phyloP scores from a whole-genome alignment of 2,888 invertebrate species.

The Lasioglossum leucozonium region DNA sequence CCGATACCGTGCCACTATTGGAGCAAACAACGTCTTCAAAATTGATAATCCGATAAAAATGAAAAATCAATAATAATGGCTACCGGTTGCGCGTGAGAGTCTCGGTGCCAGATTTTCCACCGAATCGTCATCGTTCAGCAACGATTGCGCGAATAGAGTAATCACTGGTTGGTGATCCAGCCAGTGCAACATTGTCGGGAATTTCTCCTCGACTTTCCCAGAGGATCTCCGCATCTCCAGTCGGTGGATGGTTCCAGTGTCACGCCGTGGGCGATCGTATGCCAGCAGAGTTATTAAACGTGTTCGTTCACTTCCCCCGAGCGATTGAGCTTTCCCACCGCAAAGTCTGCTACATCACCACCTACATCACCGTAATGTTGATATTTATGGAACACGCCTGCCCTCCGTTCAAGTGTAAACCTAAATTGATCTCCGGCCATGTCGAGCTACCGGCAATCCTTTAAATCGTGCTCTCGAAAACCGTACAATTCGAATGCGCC shows the following conservation, averaged over 20 bases:
- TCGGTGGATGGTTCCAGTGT: conserved; percentile 60
- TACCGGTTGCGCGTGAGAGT: not conserved
- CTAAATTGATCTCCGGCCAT: conserved; percentile 66
- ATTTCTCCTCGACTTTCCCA: conserved; percentile 14
- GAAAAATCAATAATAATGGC: not conserved
- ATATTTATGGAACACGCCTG: conserved; percentile 66
- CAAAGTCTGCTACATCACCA: conserved; percentile 59
- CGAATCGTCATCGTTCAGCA: not conserved
- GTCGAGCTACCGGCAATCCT: conserved; percentile 51
- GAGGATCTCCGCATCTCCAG: conserved; percentile 32
- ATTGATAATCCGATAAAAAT: not conserved
- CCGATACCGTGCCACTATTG: too few relatives aligned
- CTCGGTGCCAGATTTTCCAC: not conserved
- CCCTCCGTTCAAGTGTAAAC: conserved; percentile 66
- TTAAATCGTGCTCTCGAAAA: conserved; percentile 25
- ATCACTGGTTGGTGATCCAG: not conserved
- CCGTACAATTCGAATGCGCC: not conserved
- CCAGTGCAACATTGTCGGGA: not conserved
- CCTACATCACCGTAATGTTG: conserved; percentile 55
- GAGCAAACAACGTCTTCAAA: not conserved
- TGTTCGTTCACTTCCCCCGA: conserved; percentile 78
- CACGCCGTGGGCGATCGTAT: conserved; percentile 69
- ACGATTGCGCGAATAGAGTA: not conserved
- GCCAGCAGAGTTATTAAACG: conserved; percentile 77
- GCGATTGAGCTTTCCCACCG: conserved; percentile 68